Percentiles rank a stretch among this genome's conserved stretches.
Conservation (phyloP, 2,888 invertebrate genomes). For the Pristionchus maxplancki region DNA sequence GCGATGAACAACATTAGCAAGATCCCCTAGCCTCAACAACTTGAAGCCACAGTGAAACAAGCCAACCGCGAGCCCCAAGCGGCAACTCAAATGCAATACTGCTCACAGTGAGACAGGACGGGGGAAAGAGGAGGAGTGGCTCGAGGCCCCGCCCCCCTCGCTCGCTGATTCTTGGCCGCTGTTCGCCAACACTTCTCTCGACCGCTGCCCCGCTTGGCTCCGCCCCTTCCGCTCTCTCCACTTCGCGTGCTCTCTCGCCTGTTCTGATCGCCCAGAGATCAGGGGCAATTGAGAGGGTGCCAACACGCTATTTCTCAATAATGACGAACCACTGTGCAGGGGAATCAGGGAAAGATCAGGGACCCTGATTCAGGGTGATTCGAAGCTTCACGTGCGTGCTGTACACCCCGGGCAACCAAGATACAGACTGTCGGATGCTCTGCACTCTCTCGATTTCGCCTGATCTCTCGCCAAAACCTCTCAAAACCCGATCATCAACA, state of each 20-base stretch:
- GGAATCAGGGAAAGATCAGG: neutral
- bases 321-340: neutral
- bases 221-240: neutral
- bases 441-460: neutral
- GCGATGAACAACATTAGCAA: too few species aligned
- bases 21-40: too few species aligned
- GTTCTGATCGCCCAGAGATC: neutral
- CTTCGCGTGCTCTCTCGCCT: neutral
- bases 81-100: neutral
- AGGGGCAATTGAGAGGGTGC: neutral
- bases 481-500: neutral
- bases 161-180: slow-evolving; percentile 26
- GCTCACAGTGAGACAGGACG: neutral
- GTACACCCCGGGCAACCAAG: neutral
- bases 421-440: neutral
- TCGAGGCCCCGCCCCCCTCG: neutral
- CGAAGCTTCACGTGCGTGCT: slow-evolving; percentile 11
- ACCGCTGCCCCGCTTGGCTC: neutral
- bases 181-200: slow-evolving; percentile 18
- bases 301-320: neutral
- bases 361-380: neutral
- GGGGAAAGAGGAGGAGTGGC: too few species aligned
- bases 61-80: neutral
- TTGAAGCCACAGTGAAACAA: neutral
- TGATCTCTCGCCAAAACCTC: neutral